phyloP scores from a whole-genome alignment of 2,888 invertebrate genomes.

The Melanostoma mellinum region DNA sequence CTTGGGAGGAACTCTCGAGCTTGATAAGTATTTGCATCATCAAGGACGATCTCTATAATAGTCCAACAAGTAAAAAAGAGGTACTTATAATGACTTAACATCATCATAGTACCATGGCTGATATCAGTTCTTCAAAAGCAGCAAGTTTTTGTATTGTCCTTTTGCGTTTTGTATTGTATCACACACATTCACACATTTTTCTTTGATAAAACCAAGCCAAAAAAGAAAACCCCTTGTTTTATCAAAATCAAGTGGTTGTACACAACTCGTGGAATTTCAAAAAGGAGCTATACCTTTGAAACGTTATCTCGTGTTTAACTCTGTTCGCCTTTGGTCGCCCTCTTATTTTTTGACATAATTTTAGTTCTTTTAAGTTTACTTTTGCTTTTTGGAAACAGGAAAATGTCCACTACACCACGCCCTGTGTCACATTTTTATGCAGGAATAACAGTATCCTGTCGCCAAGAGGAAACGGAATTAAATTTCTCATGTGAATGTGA shows the following conservation, averaged over 20 bases:
- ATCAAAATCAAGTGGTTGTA: no score
- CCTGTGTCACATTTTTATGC: background rate
- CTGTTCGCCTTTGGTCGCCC: no score
- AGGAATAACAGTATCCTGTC: background rate
- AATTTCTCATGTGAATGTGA: constrained; percentile 18
- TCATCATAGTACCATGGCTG: background rate
- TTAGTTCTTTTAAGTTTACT: constrained; percentile 1
- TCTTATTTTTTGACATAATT: background rate
- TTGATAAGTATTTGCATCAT: background rate
- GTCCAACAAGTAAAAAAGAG: constrained; percentile 11
- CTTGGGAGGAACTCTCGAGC: background rate
- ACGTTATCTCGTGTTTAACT: no score
- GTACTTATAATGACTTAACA: constrained; percentile 14
- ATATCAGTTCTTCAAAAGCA: background rate
- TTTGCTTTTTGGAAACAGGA: background rate
- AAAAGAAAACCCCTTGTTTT: no score
- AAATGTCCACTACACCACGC: constrained; percentile 7
- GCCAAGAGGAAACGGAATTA: constrained; percentile 2
- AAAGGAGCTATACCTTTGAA: no score
- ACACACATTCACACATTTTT: no score
- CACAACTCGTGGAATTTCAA: no score
- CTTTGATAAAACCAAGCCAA: no score
- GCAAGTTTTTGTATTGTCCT: no score
- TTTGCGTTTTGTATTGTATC: no score
- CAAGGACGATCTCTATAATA: constrained; percentile 30